Conservation (phyloP, 2,888 invertebrate species). For the Cetonia aurata region DNA sequence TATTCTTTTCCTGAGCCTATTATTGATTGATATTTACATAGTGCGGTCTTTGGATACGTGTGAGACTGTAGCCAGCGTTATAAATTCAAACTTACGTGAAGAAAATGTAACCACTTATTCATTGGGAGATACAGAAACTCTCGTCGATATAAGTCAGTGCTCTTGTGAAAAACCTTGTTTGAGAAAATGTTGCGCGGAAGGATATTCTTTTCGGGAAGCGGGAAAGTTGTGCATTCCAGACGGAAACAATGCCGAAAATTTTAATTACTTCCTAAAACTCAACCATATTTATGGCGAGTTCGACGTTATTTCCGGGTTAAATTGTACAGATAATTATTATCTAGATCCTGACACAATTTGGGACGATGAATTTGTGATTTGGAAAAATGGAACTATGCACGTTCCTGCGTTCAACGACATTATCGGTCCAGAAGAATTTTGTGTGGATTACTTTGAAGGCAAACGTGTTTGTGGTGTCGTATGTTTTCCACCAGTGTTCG, state of each 20-base stretch:
- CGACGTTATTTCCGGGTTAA: constrained; percentile 15
- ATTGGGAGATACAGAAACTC: background rate
- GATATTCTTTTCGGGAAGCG: constrained; percentile 24
- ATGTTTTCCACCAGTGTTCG: constrained; percentile 31
- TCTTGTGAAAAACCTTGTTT: constrained; percentile 22
- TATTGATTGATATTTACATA: constrained; percentile 6
- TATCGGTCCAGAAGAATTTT: constrained; percentile 19
- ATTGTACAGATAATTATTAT: constrained; percentile 20
- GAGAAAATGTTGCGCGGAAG: constrained; percentile 37
- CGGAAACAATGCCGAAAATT: background rate
- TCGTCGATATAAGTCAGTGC: constrained; percentile 14
- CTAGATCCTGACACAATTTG: constrained; percentile 8
- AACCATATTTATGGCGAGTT: background rate
- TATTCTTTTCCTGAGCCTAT: background rate
- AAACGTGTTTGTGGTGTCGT: constrained; percentile 22
- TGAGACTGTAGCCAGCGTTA: background rate
- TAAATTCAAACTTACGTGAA: constrained; percentile 14
- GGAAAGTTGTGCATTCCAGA: constrained; percentile 31
- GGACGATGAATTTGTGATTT: constrained; percentile 23
- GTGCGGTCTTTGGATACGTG: constrained; percentile 13
- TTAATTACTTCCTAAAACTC: constrained; percentile 1
- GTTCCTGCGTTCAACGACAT: background rate
- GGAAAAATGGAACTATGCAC: constrained; percentile 26
- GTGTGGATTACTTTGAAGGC: constrained; percentile 32
- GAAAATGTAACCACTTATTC: constrained; percentile 11